Evolutionary conservation across 2,113 vertebrate species (phyloP).

Genomic region (Nesospiza acunhae): DNA sequence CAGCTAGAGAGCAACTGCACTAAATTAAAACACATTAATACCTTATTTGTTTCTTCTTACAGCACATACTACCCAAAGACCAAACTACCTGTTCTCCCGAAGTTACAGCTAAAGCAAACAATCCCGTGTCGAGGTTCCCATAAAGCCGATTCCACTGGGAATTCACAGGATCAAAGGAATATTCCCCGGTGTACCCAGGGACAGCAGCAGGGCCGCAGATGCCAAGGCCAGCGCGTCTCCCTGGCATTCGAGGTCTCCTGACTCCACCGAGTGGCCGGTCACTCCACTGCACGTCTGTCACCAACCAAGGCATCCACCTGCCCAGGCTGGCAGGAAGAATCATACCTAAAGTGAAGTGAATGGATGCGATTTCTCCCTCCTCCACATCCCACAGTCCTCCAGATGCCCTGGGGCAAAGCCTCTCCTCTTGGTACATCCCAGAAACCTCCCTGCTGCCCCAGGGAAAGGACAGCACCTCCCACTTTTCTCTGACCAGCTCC

Average conservation of each 20-base stretch:
- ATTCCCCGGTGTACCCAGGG: neutral
- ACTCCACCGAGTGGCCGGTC: slow-evolving; percentile 31
- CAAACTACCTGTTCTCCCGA: neutral
- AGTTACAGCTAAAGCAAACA: neutral
- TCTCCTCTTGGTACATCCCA: neutral
- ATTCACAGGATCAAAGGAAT: fast-evolving
- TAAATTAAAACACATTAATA: neutral
- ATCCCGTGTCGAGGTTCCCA: fast-evolving
- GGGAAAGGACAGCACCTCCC: neutral
- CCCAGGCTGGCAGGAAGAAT: neutral
- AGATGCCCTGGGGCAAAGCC: neutral
- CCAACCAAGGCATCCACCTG: neutral
- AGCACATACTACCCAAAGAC: neutral
- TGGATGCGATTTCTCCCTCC: neutral
- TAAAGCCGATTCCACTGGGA: neutral
- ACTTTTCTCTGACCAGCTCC: neutral
- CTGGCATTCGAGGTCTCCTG: neutral
- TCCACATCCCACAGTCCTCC: neutral
- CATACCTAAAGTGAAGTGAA: fast-evolving
- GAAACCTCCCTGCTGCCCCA: neutral
- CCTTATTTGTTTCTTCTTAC: neutral
- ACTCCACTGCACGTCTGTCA: neutral
- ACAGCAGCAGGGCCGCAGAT: fast-evolving
- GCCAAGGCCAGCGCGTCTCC: neutral
- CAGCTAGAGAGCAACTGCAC: neutral